Base-by-base conservation (phyloP, 2,113 vertebrate genomes). In the Pimephales promelas region DNA sequence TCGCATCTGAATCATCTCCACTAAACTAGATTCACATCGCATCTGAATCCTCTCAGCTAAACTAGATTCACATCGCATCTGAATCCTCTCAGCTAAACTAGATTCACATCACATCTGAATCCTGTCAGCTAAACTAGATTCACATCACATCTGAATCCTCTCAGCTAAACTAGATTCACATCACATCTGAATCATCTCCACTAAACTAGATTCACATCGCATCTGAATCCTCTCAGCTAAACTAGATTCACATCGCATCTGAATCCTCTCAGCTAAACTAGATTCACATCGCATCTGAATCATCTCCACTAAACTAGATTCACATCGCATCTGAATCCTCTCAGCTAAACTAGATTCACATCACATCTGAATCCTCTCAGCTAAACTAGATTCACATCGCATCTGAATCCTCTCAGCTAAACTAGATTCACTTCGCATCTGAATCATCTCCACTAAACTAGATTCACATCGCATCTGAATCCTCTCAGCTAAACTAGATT, bases 391-490 rank as follows among this genome's bases (percentile, higher is more conserved):
- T 28, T 28, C 28, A 1, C 28, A 28, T 28, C 28, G 28, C 28
- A 28, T 10, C 40, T 2, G 28, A 28, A 28, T 28, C 28, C 1
- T 28, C 28, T 28, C 28, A 28, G 28, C 28, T 28, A 28, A 28
- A 28, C 28, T 28, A 28, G 28, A 28, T 28, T 28, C 28, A 28
- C 28, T 1, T 28, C 28, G 28, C 28, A 28, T 28, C 28, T 28
- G 18, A 47, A 47, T 28, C 54, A 18, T 31, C 24, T 80, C 6
- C 28, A 1, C 34, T 72, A 40, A 40, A 3, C 0, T 34, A 54
- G 61, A 74, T 2, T 70, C 10, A 81, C 43, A 28, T 43, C 24
- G 40, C 49, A 64, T 78, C 81, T 6, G 22, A 28, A 81, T 26
- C 11, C 61, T 31, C 52, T 28, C 28, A 28, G 28, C 28, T 28